Base-by-base conservation (phyloP, 2,888 invertebrate genomes). In the Galeopsomyia nigrocyanea region DNA sequence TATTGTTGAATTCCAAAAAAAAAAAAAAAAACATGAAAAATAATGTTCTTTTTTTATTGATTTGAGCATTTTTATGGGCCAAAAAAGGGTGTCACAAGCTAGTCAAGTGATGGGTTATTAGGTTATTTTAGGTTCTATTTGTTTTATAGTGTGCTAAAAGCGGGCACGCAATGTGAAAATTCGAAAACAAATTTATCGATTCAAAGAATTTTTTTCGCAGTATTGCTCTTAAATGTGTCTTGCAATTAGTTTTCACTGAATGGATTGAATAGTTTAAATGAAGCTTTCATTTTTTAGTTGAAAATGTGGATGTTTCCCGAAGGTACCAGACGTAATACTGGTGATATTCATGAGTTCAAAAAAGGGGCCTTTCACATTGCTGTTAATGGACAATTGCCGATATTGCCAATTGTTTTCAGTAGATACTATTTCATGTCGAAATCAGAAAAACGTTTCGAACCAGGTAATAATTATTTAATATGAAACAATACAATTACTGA, bases 351-450 rank as follows among this genome's bases (percentile, higher is more conserved):
- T 83, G 91, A 94, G 0, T 98, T 99, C 86, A 98, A 98, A 87
- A 98, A 98, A 87, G 98, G 98, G 65, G 98, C 97, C 67, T 98
- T 98, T 87, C 95, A 97, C 87, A 90, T 97, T 83, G 98, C 98
- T 63, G 92, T 97, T 79, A 91, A 93, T 82, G 92, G 94, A 17
- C 94, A 96, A 88, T 90, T 96, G 79, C 97, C 97, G 26, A 93
- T 97, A 76, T 88, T 96, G 85, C 97, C 97, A 9, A 92, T 97
- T 60, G 96, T 97, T 31, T 94, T 94, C 85, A 96, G 96, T 80
- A 93, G 94, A 75, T 97, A 96, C 87, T 90, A 91, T 83, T 95
- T 95, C 84, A 88, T 95, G 62, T 92, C 94, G 79, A 90, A 89
- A 80, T 89, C 91, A 78, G 91, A 91, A 75, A 92, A 92, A 85